Conservation (phyloP, 2,888 invertebrate species). For the Pyrocoelia pectoralis region DNA sequence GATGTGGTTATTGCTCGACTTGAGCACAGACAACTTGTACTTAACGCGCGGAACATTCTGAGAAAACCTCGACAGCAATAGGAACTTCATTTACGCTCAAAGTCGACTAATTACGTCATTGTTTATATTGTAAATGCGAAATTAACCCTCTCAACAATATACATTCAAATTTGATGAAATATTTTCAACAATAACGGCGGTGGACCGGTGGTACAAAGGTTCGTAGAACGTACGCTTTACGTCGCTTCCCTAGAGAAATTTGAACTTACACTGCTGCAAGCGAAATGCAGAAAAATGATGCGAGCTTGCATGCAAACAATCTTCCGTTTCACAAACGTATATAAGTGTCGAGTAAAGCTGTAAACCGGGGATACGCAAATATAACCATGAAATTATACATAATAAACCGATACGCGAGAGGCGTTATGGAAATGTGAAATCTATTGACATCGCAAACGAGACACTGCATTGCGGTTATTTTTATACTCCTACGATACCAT, state of each 20-base stretch:
- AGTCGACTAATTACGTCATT: constrained; percentile 5
- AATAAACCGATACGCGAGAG: constrained; percentile 51
- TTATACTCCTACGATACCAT: constrained; percentile 46
- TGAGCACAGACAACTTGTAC: constrained; percentile 31
- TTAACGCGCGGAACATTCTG: constrained; percentile 33
- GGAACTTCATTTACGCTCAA: constrained; percentile 18
- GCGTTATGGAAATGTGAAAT: constrained; percentile 53
- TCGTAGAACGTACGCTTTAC: constrained; percentile 7
- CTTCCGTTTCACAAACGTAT: constrained; percentile 36
- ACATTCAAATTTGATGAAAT: constrained; percentile 22
- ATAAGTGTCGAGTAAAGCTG: constrained; percentile 30
- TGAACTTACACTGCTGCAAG: constrained; percentile 52
- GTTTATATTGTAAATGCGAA: background rate
- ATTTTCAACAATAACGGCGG: constrained; percentile 25
- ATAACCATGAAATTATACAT: constrained; percentile 50
- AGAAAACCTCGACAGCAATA: constrained; percentile 29
- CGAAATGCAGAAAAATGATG: constrained; percentile 40
- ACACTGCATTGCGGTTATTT: constrained; percentile 52
- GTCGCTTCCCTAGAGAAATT: constrained; percentile 52
- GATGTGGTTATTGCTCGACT: constrained; percentile 38
- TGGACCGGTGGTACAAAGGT: background rate
- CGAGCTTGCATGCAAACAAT: constrained; percentile 48
- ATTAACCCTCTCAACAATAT: background rate
- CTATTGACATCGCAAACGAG: constrained; percentile 48
- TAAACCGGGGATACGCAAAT: constrained; percentile 27